These are phyloP conservation scores for Augochlora pura DNA, from an alignment of 1,140 invertebrate species.

Conservation along the genomic window DNA sequence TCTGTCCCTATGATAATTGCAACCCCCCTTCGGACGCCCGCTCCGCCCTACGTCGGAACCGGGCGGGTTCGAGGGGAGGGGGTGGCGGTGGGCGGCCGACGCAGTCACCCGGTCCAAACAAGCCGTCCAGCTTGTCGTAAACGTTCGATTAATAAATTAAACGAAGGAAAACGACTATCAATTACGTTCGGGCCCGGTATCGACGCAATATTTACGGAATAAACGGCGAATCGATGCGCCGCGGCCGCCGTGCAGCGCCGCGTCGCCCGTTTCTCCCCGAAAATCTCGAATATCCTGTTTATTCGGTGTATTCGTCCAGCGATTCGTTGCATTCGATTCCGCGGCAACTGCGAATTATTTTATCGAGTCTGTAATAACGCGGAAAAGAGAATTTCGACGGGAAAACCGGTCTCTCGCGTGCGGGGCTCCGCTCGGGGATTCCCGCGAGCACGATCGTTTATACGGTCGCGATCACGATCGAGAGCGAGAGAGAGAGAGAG, in stretches of 20 bases:
- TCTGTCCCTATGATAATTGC: conserved; percentile 46
- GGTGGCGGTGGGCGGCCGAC: too few species aligned
- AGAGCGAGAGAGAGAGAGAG: too few species aligned
- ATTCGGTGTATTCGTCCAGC: neutral
- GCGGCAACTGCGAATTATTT: conserved; percentile 2
- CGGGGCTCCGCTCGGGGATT: too few species aligned
- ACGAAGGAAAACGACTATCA: conserved; percentile 41
- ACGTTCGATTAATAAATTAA: conserved; percentile 52
- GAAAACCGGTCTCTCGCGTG: neutral
- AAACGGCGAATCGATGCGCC: conserved; percentile 18
- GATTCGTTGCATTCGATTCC: conserved; percentile 1
- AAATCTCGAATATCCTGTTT: conserved; percentile 2
- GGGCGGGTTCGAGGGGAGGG: too few species aligned
- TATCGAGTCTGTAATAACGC: neutral
- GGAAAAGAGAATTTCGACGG: neutral
- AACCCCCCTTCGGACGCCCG: neutral
- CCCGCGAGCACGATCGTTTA: too few species aligned
- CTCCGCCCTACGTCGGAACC: neutral
- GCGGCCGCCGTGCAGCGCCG: too few species aligned
- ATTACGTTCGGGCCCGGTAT: conserved; percentile 23
- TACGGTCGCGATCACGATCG: too few species aligned
- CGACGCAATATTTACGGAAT: conserved; percentile 26
- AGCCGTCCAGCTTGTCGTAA: conserved; percentile 24
- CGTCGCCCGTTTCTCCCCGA: neutral
- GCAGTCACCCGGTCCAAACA: neutral